phyloP scores from a whole-genome alignment of 1,140 invertebrate genomes.

The Ectropis grisescens region DNA sequence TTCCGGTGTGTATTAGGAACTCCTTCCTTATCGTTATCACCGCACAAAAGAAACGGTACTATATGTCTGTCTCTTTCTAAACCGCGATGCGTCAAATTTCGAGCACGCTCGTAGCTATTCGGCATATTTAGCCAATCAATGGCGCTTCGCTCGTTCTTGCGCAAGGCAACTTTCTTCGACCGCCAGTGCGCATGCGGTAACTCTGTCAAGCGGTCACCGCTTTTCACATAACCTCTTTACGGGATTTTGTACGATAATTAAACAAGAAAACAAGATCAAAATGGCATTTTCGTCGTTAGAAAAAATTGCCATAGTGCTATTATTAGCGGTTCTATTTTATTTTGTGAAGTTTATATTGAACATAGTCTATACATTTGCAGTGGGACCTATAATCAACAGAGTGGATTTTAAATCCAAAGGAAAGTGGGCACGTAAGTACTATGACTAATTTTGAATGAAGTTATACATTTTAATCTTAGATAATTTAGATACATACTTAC shows the following conservation, averaged over 20 bases:
- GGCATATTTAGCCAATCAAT: not conserved
- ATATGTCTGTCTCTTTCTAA: not conserved
- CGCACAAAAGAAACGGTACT: not conserved
- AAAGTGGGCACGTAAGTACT: conserved; percentile 56
- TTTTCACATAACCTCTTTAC: conserved; percentile 8
- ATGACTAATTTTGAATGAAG: too few species aligned
- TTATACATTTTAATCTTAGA: too few species aligned
- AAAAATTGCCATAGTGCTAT: conserved; percentile 23
- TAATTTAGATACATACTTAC: too few species aligned
- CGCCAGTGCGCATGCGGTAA: conserved; percentile 28
- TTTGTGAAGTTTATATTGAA: conserved; percentile 24
- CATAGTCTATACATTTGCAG: conserved; percentile 33
- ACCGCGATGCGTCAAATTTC: not conserved
- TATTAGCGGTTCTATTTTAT: conserved; percentile 17
- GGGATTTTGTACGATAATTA: not conserved
- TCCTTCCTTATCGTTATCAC: not conserved
- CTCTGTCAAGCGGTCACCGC: conserved; percentile 20
- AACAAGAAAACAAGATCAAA: conserved; percentile 1
- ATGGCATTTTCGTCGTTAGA: conserved; percentile 28
- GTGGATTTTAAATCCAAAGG: conserved; percentile 50
- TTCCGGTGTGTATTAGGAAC: too few species aligned
- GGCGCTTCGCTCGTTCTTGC: conserved; percentile 14
- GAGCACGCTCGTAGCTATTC: not conserved
- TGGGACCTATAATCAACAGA: conserved; percentile 37
- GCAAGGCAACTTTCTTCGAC: conserved; percentile 26